Conservation (phyloP, 2,888 invertebrate genomes). For the Drosophila nigritarsus region DNA sequence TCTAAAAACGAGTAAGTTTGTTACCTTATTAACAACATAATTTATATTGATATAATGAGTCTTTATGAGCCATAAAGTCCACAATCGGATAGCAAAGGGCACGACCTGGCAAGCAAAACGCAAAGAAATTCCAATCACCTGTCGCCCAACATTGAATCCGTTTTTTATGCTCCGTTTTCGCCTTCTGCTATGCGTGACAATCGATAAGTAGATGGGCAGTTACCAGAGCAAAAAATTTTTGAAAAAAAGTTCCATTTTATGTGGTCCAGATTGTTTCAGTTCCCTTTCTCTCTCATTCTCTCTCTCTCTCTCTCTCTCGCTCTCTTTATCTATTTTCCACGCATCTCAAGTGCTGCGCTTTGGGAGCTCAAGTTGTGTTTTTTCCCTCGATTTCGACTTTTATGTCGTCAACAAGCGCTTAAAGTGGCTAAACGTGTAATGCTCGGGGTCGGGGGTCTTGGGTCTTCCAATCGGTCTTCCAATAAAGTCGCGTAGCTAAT, state of each 20-base stretch:
- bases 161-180: constrained; percentile 31
- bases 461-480: constrained; percentile 16
- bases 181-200: constrained; percentile 31
- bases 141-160: constrained; percentile 29
- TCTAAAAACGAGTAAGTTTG: constrained; percentile 33
- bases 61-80: constrained; percentile 49
- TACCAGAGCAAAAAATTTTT: constrained; percentile 18
- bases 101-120: constrained; percentile 24
- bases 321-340: constrained; percentile 21
- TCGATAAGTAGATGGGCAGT: constrained; percentile 13
- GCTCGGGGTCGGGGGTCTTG: constrained; percentile 21
- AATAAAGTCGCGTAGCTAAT: constrained; percentile 51
- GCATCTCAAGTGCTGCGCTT: constrained; percentile 21
- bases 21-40: constrained; percentile 37
- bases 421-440: constrained; percentile 64
- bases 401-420: constrained; percentile 56
- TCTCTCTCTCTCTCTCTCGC: not conserved
- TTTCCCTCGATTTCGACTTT: constrained; percentile 43
- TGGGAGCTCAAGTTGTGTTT: constrained; percentile 20
- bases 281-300: not conserved
- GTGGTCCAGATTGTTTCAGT: constrained; percentile 31
- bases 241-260: constrained; percentile 33
- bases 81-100: constrained; percentile 9
- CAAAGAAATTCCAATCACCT: constrained; percentile 45
- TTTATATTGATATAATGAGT: constrained; percentile 56